Percentiles rank a stretch among this genome's conserved stretches.
Conservation (phyloP, 2,113 vertebrate species). For the Psittacus erithacus region DNA sequence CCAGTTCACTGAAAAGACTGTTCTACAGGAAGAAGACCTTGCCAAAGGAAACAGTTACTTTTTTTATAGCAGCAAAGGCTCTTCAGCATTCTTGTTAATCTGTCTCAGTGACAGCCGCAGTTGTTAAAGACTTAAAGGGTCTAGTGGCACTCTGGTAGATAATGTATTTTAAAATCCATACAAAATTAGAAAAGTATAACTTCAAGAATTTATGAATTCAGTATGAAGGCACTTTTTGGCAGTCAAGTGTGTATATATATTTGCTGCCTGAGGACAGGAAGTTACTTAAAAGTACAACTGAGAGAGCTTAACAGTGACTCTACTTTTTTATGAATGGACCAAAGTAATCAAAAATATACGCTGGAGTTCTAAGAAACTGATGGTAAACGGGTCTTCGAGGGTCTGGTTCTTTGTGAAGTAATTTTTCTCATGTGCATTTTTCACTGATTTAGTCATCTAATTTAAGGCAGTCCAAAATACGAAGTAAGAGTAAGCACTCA, state of each 20-base stretch:
- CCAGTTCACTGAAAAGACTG: background rate
- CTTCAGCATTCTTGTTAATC: background rate
- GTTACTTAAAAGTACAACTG: slow-evolving; percentile 15
- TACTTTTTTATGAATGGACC: slow-evolving; percentile 27
- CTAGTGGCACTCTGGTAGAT: background rate
- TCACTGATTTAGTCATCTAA: background rate
- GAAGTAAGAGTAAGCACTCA: background rate
- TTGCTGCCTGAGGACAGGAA: slow-evolving; percentile 24
- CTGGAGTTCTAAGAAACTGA: background rate
- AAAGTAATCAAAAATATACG: background rate
- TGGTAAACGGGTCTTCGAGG: background rate
- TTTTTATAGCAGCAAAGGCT: background rate
- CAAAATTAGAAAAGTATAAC: slow-evolving; percentile 8
- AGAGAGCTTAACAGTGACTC: slow-evolving; percentile 9
- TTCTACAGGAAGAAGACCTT: background rate
- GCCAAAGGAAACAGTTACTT: background rate
- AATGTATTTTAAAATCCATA: background rate
- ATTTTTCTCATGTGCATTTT: background rate
- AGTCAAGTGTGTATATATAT: slow-evolving; percentile 20
- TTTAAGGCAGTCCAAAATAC: background rate
- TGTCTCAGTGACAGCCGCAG: background rate
- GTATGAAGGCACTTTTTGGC: slow-evolving; percentile 58
- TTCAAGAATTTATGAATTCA: slow-evolving; percentile 39
- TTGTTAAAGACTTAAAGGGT: background rate
- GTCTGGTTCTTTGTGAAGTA: background rate